These are phyloP conservation scores for Trinectes maculatus DNA, from an alignment of 2,113 vertebrate species.

Conservation along the genomic window DNA sequence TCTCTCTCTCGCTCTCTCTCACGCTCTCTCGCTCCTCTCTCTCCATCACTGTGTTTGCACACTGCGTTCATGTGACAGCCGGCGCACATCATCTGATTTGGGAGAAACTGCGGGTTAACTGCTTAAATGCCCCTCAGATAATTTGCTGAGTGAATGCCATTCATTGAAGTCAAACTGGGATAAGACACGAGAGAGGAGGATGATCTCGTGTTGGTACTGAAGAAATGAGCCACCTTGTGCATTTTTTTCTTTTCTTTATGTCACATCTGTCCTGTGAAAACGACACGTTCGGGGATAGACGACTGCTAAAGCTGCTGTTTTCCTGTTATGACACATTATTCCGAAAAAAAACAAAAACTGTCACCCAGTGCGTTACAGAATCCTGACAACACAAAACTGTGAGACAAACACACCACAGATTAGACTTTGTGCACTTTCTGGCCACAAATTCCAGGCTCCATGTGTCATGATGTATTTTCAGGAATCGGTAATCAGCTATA, in stretches of 20 bases:
- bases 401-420: conserved; percentile 19
- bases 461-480: conserved; percentile 12
- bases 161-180: conserved; percentile 34
- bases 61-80: conserved; percentile 72
- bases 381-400: conserved; percentile 1
- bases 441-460: not conserved
- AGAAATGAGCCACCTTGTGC: not conserved
- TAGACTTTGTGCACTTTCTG: not conserved
- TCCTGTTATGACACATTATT: conserved; percentile 27
- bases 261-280: conserved; percentile 15
- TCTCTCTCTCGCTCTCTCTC: conserved; percentile 22
- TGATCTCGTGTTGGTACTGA: not conserved
- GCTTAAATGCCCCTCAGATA: conserved; percentile 46
- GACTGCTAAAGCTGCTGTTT: conserved; percentile 18
- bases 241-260: conserved; percentile 4
- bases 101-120: conserved; percentile 44
- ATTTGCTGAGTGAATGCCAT: conserved; percentile 26
- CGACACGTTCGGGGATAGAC: conserved; percentile 20
- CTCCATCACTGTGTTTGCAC: conserved; percentile 59
- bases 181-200: conserved; percentile 3
- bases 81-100: conserved; percentile 72
- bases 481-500: conserved; percentile 15
- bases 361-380: conserved; percentile 19
- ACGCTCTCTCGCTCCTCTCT: conserved; percentile 13
- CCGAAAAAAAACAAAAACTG: conserved; percentile 39